A percentile compares a stretch with the other conserved stretches of the same genome.
Evolutionary conservation across 2,797 vertebrate genomes (phyloP).

Genomic region (Tangara arthus): DNA sequence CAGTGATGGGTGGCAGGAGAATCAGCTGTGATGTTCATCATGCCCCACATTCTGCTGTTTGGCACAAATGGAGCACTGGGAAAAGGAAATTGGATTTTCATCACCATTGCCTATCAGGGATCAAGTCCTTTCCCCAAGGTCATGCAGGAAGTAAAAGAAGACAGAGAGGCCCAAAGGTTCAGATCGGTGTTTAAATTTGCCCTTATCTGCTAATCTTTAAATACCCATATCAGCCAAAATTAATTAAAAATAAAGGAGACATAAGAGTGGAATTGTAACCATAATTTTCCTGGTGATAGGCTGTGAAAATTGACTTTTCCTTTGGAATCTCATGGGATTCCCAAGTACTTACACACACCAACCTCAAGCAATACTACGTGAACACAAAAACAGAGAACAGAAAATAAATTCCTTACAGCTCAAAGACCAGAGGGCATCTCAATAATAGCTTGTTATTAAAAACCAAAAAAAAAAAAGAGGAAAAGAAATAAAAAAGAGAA

Average conservation of each 20-base stretch:
- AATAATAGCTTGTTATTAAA: not conserved
- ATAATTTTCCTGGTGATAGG: not conserved
- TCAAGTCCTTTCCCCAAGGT: not conserved
- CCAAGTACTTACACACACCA: not conserved
- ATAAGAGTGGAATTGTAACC: not conserved
- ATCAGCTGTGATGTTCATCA: not conserved
- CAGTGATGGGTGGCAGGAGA: not conserved
- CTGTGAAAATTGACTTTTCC: not conserved
- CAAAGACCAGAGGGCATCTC: not conserved
- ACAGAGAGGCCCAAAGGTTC: not conserved
- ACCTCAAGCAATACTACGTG: rapidly evolving
- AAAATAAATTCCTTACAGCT: not conserved
- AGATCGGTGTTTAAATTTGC: rapidly evolving
- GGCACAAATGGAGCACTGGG: not conserved
- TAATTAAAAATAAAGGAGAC: not conserved
- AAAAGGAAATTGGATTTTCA: not conserved
- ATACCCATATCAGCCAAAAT: not conserved
- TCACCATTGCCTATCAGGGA: not conserved
- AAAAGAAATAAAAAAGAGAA: not conserved
- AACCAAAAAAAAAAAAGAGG: not conserved
- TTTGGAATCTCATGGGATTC: not conserved
- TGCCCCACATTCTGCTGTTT: not conserved
- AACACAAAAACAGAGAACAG: not conserved
- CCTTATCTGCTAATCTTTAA: not conserved
- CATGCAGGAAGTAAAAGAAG: not conserved